Evolutionary conservation across 1,140 invertebrate species (phyloP).

Genomic region (Trichogramma pretiosum): DNA sequence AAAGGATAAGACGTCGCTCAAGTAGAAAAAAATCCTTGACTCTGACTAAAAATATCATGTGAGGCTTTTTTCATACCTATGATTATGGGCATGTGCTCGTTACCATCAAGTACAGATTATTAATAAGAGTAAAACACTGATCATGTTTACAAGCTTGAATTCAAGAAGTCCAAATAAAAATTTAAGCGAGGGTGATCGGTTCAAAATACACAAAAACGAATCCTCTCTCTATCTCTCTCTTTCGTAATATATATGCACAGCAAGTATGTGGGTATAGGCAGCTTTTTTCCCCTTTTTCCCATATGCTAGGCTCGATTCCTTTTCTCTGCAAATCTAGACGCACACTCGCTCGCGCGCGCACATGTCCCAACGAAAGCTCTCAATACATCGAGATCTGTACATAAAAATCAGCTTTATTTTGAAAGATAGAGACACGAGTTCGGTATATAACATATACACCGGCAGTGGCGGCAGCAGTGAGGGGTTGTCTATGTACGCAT

Average conservation of each 20-base stretch:
- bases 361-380: constrained; percentile 35
- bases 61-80: background rate
- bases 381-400: constrained; percentile 43
- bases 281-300: background rate
- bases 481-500: constrained; percentile 1
- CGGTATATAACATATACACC: too few species aligned
- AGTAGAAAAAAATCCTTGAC: background rate
- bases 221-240: too few species aligned
- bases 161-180: background rate
- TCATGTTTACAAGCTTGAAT: background rate
- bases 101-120: too few species aligned
- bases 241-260: background rate
- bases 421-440: too few species aligned
- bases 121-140: too few species aligned
- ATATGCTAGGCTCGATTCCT: constrained; percentile 6
- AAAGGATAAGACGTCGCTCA: constrained; percentile 1
- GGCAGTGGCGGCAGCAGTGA: constrained; percentile 33
- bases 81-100: background rate
- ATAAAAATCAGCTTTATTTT: constrained; percentile 47
- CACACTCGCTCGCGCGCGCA: constrained; percentile 28
- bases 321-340: constrained; percentile 25
- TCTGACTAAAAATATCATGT: background rate
- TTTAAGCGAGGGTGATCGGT: background rate
- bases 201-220: background rate
- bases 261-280: background rate